Base-by-base conservation (phyloP, 2,888 invertebrate species). In the Arenicola marina region DNA sequence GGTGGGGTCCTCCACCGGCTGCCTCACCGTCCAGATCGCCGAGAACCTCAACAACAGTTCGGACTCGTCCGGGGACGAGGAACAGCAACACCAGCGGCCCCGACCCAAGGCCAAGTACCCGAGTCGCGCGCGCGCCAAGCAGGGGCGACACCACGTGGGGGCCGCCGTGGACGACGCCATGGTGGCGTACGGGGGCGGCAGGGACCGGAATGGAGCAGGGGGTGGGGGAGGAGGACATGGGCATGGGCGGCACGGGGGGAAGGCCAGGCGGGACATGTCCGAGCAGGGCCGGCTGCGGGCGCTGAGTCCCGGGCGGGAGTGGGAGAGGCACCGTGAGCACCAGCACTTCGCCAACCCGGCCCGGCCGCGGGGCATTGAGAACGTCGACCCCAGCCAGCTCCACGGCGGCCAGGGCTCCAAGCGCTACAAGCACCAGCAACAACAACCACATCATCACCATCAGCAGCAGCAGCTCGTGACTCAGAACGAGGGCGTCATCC, bases 1-100 rank as follows among this genome's bases (percentile, higher is more conserved):
- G 59, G 94, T 97, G 66, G 95, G 94, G 0, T 90, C 90, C 61
- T 92, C 93, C 15, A 89, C 90, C 28, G 93, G 92, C 1, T 72
- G 75, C 4, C 61, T 69, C 18, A 43, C 48, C 1, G 34, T 69
- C 31, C 63, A 68, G 33, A 68, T 71, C 21, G 79, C 78, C 0
- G 80, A 81, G 62, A 80, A 91, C 78, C 91, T 31, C 46, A 62
- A 91, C 78, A 92, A 91, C 67, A 77, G 75, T 76, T 92, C 92
- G 1, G 92, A 92, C 78, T 92, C 91, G 63, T 92, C 91, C 1
- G 92, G 92, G 76, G 92, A 92, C 75, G 84, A 84, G 18, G 38
- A 46, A 31, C 64, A 63, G 33, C n/a, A n/a, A n/a, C n/a, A n/a
- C n/a, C 32, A 28, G 4, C 72, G 81, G 28, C 77, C 76, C 2